phyloP scores from a whole-genome alignment of 2,113 vertebrate species.

The Ceyx margarethae region DNA sequence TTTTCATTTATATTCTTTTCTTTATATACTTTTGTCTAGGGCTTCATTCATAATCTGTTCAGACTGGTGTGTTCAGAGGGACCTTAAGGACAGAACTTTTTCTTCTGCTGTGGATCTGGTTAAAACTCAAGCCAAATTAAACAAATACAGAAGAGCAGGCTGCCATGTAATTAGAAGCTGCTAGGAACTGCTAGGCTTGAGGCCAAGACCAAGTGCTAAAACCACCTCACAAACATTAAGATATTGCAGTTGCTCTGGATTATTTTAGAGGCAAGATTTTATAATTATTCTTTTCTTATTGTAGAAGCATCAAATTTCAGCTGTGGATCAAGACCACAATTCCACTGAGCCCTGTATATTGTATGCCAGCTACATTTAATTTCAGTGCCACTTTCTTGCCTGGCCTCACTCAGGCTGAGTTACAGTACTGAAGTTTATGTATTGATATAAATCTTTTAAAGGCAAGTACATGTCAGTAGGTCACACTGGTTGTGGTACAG shows the following conservation, averaged over 20 bases:
- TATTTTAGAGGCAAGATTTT: background rate
- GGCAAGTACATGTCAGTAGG: background rate
- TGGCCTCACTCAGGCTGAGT: background rate
- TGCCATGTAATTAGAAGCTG: background rate
- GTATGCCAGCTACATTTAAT: background rate
- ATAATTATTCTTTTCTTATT: background rate
- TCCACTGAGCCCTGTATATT: background rate
- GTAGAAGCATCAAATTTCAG: background rate
- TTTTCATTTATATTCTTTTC: background rate
- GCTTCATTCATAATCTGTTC: background rate
- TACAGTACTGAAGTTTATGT: background rate
- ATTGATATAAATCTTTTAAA: background rate
- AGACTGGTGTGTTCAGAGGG: background rate
- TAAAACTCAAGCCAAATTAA: conserved; percentile 35
- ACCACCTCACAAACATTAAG: background rate
- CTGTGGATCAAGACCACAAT: background rate
- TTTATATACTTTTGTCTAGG: background rate
- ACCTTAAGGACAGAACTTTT: background rate
- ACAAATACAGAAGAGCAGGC: conserved; percentile 14
- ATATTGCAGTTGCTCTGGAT: background rate
- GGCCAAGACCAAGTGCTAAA: background rate
- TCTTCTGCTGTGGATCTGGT: background rate
- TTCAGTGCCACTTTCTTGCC: background rate
- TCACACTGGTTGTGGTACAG: background rate
- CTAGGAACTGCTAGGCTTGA: background rate